Conservation (phyloP, 2,888 invertebrate species). For the Stenodera caucasica region DNA sequence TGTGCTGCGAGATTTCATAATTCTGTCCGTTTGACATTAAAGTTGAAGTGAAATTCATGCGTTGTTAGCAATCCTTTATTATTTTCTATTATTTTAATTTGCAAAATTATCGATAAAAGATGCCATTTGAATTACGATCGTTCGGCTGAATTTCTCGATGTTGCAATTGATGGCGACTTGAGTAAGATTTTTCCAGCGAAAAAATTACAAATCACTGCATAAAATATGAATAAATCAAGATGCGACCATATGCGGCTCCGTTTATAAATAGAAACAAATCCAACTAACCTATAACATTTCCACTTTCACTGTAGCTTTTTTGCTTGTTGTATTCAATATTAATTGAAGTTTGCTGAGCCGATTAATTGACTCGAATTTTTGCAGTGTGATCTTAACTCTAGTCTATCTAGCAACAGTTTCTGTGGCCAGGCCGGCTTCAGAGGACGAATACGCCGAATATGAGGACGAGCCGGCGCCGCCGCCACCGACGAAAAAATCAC, state of each 20-base stretch:
- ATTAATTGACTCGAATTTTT: slow-evolving; percentile 14
- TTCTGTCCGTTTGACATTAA: slow-evolving; percentile 1
- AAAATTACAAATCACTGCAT: background rate
- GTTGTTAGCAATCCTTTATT: background rate
- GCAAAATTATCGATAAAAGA: background rate
- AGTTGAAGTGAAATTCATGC: background rate
- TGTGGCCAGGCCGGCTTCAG: slow-evolving; percentile 49
- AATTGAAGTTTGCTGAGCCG: too few species aligned
- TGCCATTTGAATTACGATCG: background rate
- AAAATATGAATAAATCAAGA: background rate
- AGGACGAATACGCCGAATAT: slow-evolving; percentile 47
- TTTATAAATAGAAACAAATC: background rate
- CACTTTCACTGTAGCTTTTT: slow-evolving; percentile 21
- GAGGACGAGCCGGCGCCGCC: slow-evolving; percentile 50
- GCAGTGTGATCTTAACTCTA: slow-evolving; percentile 48
- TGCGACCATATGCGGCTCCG: background rate
- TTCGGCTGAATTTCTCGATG: background rate
- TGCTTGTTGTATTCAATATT: too few species aligned
- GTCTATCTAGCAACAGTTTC: slow-evolving; percentile 44
- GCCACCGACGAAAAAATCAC: slow-evolving; percentile 48
- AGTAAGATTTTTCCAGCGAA: background rate
- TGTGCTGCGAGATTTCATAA: background rate
- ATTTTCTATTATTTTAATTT: background rate
- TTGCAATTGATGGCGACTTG: background rate
- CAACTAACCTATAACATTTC: slow-evolving; percentile 23